Evolutionary conservation across 2,888 invertebrate species (phyloP), one percentile per base, ranked within the genome.

Genomic region (Xanthia togata): DNA sequence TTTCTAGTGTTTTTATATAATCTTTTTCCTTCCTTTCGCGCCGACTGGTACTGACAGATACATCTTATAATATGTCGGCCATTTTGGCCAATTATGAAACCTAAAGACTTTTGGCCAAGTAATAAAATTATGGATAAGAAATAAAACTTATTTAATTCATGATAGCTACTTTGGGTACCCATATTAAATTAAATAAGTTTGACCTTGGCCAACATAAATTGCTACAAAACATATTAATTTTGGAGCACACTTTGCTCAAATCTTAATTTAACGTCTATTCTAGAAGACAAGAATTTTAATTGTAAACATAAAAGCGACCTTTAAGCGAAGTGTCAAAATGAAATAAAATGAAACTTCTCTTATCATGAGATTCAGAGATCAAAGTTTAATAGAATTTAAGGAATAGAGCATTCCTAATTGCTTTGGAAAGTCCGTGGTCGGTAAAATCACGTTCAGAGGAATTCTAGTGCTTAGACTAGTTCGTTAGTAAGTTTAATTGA

Each of bases 391-490:
- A 70, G 72, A 79, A 76, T 64, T 76, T 69, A 79, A 87, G 81
- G 81, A 82, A 88, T 83, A 83, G 87, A 86, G 87, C 83, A 81
- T 86, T 85, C 78, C 84, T 91, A 89, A 91, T 90, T 91, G 87
- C 88, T 87, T 86, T 79, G 65, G 50, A 79, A 86, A 89, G 87
- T 89, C 73, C 69, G 73, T 78, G 72, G 81, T 64, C 62, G 77
- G 77, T 73, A 70, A 75, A 88, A 82, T 83, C 85, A 85, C 85
- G 85, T 89, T 84, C 73, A 62, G 44, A 67, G 59, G 63, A 80
- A 79, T 82, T 71, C 81, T 86, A 89, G 87, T 81, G 81, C 84
- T 86, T 65, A 68, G 76, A 83, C 75, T 75, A 70, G 73, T 89
- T 90, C 83, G 79, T 89, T 87, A 87, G 77, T 57, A 73, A 83